Evolutionary conservation across 2,797 vertebrate species (phyloP).

Genomic region (Sparus aurata): DNA sequence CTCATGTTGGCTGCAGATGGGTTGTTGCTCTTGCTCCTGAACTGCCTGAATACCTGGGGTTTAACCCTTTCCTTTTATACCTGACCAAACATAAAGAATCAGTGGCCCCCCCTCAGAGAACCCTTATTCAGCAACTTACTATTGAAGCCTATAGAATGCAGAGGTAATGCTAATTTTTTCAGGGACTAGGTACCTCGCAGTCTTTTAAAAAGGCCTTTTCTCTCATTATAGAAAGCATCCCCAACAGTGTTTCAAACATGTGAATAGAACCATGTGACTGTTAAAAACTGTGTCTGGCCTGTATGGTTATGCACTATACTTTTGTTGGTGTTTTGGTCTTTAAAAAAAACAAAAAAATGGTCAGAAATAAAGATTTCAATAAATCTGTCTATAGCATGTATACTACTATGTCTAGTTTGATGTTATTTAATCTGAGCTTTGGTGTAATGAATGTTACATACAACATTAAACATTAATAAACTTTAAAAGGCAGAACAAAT

Average conservation of each 20-base stretch:
- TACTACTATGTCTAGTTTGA: too few species aligned
- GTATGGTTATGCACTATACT: not conserved
- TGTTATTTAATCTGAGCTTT: not conserved
- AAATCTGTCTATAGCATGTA: too few species aligned
- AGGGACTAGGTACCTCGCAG: constrained; percentile 27
- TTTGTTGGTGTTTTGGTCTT: not conserved
- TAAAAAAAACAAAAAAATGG: too few species aligned
- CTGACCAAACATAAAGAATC: constrained; percentile 60
- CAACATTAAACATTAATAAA: too few species aligned
- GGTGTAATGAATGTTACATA: not conserved
- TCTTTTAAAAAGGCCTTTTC: constrained; percentile 65
- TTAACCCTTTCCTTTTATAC: constrained; percentile 84
- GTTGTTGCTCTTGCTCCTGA: constrained; percentile 54
- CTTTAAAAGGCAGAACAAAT: not conserved
- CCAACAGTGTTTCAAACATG: constrained; percentile 16
- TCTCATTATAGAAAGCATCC: constrained; percentile 48
- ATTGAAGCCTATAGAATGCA: constrained; percentile 59
- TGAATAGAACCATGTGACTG: constrained; percentile 52
- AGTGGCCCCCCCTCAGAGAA: constrained; percentile 59
- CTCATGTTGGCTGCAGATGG: constrained; percentile 66
- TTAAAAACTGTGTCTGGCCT: constrained; percentile 8
- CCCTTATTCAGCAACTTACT: constrained; percentile 70
- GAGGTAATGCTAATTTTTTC: constrained; percentile 54
- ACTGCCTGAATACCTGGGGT: constrained; percentile 60
- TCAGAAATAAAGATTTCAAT: too few species aligned